phyloP scores from a whole-genome alignment of 2,113 vertebrate species.

The Sylvicapra grimmia region DNA sequence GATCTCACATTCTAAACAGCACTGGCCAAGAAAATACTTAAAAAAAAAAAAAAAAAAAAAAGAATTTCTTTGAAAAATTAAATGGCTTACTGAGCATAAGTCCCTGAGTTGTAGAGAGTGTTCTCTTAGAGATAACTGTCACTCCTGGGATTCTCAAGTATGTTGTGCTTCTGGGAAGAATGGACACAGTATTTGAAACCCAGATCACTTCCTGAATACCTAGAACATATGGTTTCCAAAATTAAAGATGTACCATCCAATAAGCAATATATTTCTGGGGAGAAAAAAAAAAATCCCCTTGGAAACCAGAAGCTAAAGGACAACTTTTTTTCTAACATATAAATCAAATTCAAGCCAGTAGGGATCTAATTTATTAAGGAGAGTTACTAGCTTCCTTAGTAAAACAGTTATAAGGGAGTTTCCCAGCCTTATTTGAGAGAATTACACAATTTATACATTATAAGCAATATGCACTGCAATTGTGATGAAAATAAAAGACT shows the following conservation, averaged over 20 bases:
- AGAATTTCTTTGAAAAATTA: not conserved
- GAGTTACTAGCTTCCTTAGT: not conserved
- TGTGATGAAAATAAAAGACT: not conserved
- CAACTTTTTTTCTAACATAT: not conserved
- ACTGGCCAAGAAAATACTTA: not conserved
- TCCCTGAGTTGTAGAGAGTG: too few relatives aligned
- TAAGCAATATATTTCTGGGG: slow-evolving; percentile 5
- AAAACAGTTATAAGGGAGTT: not conserved
- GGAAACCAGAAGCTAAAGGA: slow-evolving; percentile 30
- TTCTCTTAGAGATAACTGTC: not conserved
- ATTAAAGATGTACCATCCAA: slow-evolving; percentile 18
- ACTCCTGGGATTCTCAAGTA: too few relatives aligned
- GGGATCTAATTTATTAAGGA: not conserved
- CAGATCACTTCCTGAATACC: slow-evolving; percentile 15
- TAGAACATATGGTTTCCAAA: slow-evolving; percentile 45
- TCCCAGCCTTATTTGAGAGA: not conserved
- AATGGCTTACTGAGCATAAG: not conserved
- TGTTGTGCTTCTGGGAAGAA: not conserved
- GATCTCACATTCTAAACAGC: not conserved
- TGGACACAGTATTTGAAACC: not conserved
- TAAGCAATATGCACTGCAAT: not conserved
- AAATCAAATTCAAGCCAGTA: not conserved
- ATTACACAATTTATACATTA: not conserved
- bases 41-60: not conserved
- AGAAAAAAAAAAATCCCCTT: not conserved